phyloP scores from a whole-genome alignment of 2,797 vertebrate genomes.

The Chiroxiphia lanceolata region DNA sequence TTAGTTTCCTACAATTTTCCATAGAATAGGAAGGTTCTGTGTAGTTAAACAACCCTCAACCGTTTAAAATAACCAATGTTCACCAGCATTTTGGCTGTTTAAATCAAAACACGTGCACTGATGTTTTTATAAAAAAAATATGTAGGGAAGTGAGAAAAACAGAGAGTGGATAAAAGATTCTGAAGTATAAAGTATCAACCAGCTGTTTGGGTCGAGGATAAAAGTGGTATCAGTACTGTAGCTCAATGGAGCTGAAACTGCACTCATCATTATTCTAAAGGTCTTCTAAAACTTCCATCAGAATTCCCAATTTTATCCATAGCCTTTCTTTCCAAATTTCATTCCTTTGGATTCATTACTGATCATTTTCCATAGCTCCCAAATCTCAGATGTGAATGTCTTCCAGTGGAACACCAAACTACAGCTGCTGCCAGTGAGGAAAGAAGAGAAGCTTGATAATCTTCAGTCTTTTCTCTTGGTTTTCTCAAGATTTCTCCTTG shows the following conservation, averaged over 20 bases:
- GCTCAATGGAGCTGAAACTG: background rate
- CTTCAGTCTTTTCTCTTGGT: background rate
- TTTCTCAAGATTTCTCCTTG: background rate
- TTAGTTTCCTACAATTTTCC: conserved; percentile 9
- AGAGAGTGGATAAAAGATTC: background rate
- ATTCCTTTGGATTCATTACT: background rate
- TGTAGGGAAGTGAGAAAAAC: background rate
- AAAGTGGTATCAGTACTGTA: background rate
- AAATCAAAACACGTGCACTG: background rate
- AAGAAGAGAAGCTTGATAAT: background rate
- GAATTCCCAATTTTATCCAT: background rate
- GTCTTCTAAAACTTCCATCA: background rate
- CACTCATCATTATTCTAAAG: background rate
- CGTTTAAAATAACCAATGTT: background rate
- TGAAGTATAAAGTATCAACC: background rate
- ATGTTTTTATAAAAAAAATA: background rate
- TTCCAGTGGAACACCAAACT: background rate
- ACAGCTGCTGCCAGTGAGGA: fast-evolving
- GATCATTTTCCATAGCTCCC: background rate
- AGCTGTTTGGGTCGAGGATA: background rate
- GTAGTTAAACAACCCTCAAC: background rate
- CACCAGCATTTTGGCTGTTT: background rate
- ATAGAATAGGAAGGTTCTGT: background rate
- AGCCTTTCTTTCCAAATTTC: background rate
- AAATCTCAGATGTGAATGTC: background rate